Conservation (phyloP, 2,888 invertebrate species). For the Alloscopus bannaensis region DNA sequence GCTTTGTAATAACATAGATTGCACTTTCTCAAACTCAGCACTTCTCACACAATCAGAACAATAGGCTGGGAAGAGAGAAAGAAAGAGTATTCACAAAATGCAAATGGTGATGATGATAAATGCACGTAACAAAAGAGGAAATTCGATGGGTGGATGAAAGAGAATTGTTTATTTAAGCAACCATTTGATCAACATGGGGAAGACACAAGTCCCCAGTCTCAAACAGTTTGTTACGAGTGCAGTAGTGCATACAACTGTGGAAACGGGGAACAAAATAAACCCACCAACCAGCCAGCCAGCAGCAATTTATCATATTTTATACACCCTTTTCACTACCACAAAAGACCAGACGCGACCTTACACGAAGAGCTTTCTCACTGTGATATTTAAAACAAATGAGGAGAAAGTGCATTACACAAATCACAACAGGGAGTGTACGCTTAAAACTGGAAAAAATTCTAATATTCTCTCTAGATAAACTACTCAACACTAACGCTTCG, state of each 20-base stretch:
- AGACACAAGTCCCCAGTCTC: too few relatives aligned
- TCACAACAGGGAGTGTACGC: too few relatives aligned
- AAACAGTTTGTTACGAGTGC: too few relatives aligned
- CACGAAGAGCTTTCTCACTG: too few relatives aligned
- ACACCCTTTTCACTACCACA: too few relatives aligned
- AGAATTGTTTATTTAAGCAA: slow-evolving; percentile 16
- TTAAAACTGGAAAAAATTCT: too few relatives aligned
- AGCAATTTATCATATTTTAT: too few relatives aligned
- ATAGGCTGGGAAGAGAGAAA: neutral
- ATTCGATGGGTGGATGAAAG: slow-evolving; percentile 4
- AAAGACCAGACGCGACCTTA: too few relatives aligned
- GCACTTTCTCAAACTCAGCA: slow-evolving; percentile 4
- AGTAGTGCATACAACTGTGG: slow-evolving; percentile 8
- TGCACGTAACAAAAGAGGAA: slow-evolving; percentile 1
- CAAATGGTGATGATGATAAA: slow-evolving; percentile 4
- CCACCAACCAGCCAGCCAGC: neutral
- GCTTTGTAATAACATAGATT: neutral
- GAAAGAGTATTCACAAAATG: neutral
- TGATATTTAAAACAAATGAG: too few relatives aligned
- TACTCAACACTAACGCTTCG: too few relatives aligned
- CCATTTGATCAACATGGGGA: slow-evolving; percentile 11
- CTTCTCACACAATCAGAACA: slow-evolving; percentile 4
- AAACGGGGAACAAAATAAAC: neutral
- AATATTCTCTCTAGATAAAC: too few relatives aligned
- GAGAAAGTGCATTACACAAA: too few relatives aligned